phyloP scores from a whole-genome alignment of 1,140 invertebrate genomes.

The Saxidomus purpurata region DNA sequence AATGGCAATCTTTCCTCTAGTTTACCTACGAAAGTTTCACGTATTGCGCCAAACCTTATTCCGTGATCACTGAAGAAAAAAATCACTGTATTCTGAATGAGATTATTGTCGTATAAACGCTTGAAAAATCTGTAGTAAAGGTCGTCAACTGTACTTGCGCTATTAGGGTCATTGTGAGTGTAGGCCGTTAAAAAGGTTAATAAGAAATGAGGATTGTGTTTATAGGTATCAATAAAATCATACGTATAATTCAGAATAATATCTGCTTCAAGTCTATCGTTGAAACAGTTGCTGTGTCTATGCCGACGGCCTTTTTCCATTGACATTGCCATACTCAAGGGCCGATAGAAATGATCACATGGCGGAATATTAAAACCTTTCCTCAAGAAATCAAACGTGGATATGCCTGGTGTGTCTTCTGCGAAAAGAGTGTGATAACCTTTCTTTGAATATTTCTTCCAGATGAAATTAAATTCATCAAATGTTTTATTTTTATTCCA shows the following conservation, averaged over 20 bases:
- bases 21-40: constrained; percentile 93
- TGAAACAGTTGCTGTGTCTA: constrained; percentile 78
- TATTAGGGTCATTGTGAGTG: constrained; percentile 84
- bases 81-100: too few relatives aligned
- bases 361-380: constrained; percentile 85
- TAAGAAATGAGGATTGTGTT: constrained; percentile 80
- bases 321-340: constrained; percentile 83
- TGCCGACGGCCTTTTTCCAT: constrained; percentile 79
- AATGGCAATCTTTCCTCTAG: constrained; percentile 96
- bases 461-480: too few relatives aligned
- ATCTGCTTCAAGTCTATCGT: too few relatives aligned
- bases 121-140: constrained; percentile 82
- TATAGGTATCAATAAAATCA: constrained; percentile 77
- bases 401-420: constrained; percentile 87
- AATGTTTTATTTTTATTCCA: constrained; percentile 83
- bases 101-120: constrained; percentile 91
- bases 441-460: constrained; percentile 86
- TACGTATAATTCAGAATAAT: too few relatives aligned
- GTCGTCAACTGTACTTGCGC: constrained; percentile 79
- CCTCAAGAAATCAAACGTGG: constrained; percentile 87
- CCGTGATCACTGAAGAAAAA: too few relatives aligned
- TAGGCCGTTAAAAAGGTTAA: constrained; percentile 85
- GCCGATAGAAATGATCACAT: too few relatives aligned
- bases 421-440: too few relatives aligned
- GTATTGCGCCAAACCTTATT: constrained; percentile 93